Conservation (phyloP, 1,140 invertebrate genomes). For the Drosophila hydei region DNA sequence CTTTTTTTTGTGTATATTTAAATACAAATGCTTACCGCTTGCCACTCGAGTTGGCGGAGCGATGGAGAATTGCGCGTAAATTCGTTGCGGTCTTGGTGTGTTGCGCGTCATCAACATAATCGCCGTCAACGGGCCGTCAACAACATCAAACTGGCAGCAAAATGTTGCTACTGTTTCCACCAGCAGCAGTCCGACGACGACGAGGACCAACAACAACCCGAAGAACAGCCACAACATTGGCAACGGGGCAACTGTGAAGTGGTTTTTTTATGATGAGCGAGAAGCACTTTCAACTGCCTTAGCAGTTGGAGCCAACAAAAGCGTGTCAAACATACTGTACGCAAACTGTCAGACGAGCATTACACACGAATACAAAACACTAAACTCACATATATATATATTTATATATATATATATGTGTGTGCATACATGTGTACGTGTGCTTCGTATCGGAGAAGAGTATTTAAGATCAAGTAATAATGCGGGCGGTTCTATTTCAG, state of each 20-base stretch:
- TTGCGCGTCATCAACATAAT: conserved; percentile 80
- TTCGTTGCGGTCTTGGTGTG: conserved; percentile 74
- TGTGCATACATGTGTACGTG: too few species aligned
- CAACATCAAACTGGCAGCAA: conserved; percentile 78
- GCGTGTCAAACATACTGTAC: conserved; percentile 51
- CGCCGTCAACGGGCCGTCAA: conserved; percentile 80
- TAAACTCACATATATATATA: neutral
- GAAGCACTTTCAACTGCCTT: conserved; percentile 59
- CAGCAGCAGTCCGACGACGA: conserved; percentile 40
- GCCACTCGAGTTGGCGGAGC: conserved; percentile 55
- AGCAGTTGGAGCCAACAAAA: conserved; percentile 57
- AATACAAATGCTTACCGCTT: conserved; percentile 68
- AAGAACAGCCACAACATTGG: conserved; percentile 42
- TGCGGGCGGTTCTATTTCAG: conserved; percentile 2
- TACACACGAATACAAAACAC: neutral
- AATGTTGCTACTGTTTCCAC: conserved; percentile 79
- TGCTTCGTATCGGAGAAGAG: conserved; percentile 9
- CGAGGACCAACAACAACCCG: conserved; percentile 34
- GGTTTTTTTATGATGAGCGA: conserved; percentile 70
- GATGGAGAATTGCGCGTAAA: conserved; percentile 80
- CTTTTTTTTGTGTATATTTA: conserved; percentile 38
- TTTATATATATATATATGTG: neutral
- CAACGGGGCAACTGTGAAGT: conserved; percentile 63
- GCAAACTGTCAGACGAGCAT: conserved; percentile 37
- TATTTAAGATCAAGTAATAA: neutral